Percentiles rank a stretch among this genome's conserved stretches.
phyloP scores from a whole-genome alignment of 2,888 invertebrate genomes.

The Leptogaster cylindrica region DNA sequence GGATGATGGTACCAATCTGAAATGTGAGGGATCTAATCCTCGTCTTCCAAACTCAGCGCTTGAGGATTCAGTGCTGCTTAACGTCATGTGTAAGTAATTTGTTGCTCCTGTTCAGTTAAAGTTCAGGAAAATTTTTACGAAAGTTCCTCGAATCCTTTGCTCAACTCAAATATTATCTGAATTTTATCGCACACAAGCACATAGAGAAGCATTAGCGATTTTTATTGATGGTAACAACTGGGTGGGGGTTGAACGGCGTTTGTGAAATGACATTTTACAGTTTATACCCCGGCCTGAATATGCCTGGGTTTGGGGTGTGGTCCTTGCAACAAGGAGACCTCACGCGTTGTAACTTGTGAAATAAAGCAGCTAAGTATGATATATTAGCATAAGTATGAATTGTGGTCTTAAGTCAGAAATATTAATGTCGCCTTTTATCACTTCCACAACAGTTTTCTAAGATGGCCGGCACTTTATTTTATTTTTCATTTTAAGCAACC shows the following conservation, averaged over 20 bases:
- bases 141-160: conserved; percentile 21
- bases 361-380: conserved; percentile 49
- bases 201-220: conserved; percentile 9
- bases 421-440: conserved; percentile 48
- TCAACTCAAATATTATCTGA: conserved; percentile 14
- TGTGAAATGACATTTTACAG: no score
- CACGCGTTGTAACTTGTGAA: conserved; percentile 26
- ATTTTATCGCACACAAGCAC: conserved; percentile 33
- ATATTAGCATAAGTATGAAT: conserved; percentile 51
- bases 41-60: conserved; percentile 75
- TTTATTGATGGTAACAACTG: no score
- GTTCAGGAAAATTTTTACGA: conserved; percentile 13
- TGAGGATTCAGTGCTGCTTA: conserved; percentile 81
- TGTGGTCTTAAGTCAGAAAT: conserved; percentile 50
- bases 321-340: conserved; percentile 5
- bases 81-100: conserved; percentile 84
- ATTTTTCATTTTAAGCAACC: conserved; percentile 35
- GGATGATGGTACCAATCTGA: conserved; percentile 82
- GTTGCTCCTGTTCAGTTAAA: conserved; percentile 21
- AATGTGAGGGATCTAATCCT: conserved; percentile 86
- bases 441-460: conserved; percentile 36
- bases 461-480: conserved; percentile 36
- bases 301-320: background rate
- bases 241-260: background rate
- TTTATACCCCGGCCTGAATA: background rate